Evolutionary conservation across 2,113 vertebrate species (phyloP), one percentile per base, ranked within the genome.

Genomic region (Tretioscincus oriximinensis): DNA sequence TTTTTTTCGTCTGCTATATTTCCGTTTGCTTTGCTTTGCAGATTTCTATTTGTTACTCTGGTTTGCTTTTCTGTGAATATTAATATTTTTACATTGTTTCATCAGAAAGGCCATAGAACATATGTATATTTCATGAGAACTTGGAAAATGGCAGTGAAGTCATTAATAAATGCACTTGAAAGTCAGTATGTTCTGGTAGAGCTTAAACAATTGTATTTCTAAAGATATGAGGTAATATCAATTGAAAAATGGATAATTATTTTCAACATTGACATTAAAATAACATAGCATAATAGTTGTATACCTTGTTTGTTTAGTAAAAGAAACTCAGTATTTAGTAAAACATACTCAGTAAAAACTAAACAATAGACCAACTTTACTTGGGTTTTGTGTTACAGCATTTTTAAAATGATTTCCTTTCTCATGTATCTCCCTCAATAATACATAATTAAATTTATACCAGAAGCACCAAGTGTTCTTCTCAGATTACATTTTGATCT

Each of bases 11-110:
- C 22, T 67, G 21, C 35, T 72, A 5, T 29, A 63, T 76, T 41
- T 80, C n/a, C 8, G 29, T 80, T 78, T 18, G 1, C 76, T 20
- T 0, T 12, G 81, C 78, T 86, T 72, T 77, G 68, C 2, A 80
- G 18, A 60, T 81, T 24, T 24, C 11, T 69, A 74, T 84, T 31
- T 31, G 20, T 87, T 84, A 20, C 31, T 60, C 11, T 31, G 58
- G 20, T 8, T 60, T 91, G 9, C 5, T 84, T 91, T 81, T n/a
- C 58, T 73, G 0, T 73, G 74, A 61, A 64, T 81, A 69, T 6
- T 78, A 63, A 83, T 80, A 61, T 28, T 5, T 67, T 9, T 85
- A 78, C 8, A 3, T 0, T 0, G 12, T 83, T 35, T 24, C 1
- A 10, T 77, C 60, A 68, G 47, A 61, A 89, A 77, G 11, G 63